phyloP scores from a whole-genome alignment of 2,797 vertebrate species.

The Enteromius unitaeniatus region DNA sequence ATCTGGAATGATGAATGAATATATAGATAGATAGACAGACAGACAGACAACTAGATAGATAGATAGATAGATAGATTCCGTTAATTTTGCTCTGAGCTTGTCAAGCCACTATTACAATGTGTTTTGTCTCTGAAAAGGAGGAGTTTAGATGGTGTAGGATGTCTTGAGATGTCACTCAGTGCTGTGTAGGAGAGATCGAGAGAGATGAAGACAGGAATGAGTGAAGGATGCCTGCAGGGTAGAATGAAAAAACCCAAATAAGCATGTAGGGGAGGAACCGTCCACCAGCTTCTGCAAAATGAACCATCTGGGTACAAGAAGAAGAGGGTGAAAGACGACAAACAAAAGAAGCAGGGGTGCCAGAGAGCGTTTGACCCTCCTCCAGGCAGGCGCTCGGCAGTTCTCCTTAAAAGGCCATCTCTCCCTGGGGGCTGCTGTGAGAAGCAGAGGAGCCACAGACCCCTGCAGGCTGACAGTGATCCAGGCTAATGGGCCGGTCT shows the following conservation, averaged over 20 bases:
- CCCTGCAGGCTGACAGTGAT: constrained; percentile 85
- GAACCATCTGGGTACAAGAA: constrained; percentile 83
- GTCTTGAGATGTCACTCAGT: constrained; percentile 31
- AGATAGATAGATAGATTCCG: not conserved
- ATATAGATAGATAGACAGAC: not conserved
- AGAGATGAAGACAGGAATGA: constrained; percentile 37
- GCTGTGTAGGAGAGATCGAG: constrained; percentile 16
- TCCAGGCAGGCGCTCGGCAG: constrained; percentile 59
- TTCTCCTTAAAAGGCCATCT: constrained; percentile 64
- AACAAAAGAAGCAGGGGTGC: constrained; percentile 81
- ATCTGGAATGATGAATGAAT: not conserved
- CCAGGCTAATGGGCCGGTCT: constrained; percentile 84
- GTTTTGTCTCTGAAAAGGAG: not conserved
- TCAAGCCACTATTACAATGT: not conserved
- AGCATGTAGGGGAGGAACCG: constrained; percentile 68
- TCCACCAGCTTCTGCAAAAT: constrained; percentile 74
- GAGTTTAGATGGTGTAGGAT: constrained; percentile 13
- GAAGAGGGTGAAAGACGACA: constrained; percentile 65
- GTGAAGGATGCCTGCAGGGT: constrained; percentile 52
- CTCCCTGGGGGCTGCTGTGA: constrained; percentile 75
- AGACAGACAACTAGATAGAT: not conserved
- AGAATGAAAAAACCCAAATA: constrained; percentile 40
- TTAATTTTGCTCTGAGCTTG: not conserved
- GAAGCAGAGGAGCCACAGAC: constrained; percentile 82
- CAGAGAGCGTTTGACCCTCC: constrained; percentile 69